Conservation (phyloP, 2,113 vertebrate species). For the Grammomys dolichurus region DNA sequence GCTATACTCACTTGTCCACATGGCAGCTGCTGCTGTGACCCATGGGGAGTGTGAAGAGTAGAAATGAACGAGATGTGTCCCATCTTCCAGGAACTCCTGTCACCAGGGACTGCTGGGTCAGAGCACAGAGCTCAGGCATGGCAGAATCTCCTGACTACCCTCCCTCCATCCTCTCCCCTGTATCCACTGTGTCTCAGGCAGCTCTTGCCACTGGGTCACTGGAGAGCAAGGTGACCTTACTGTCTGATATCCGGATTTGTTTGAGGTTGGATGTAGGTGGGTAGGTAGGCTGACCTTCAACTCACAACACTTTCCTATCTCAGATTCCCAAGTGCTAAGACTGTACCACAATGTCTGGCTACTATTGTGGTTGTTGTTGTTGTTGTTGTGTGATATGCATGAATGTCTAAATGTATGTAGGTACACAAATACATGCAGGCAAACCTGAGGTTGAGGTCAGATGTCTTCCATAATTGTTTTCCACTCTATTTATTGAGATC, state of each 20-base stretch:
- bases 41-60: not conserved
- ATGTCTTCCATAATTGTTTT: not conserved
- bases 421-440: not conserved
- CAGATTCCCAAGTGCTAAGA: not conserved
- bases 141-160: not conserved
- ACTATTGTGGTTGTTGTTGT: too few species aligned
- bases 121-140: not conserved
- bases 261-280: not conserved
- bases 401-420: not conserved
- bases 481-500: not conserved
- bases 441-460: not conserved
- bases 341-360: not conserved
- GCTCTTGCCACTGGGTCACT: fast-evolving
- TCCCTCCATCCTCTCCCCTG: not conserved
- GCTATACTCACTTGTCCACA: too few species aligned
- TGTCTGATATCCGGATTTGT: not conserved
- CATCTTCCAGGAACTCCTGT: not conserved
- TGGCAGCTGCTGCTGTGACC: not conserved
- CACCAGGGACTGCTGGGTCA: not conserved
- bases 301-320: not conserved
- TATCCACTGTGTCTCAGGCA: not conserved
- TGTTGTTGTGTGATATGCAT: not conserved
- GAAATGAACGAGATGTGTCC: not conserved
- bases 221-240: fast-evolving
- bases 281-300: not conserved